A percentile compares a stretch with the other conserved stretches of the same genome.
phyloP scores from a whole-genome alignment of 1,140 invertebrate species.

The Drosophila truncata region DNA sequence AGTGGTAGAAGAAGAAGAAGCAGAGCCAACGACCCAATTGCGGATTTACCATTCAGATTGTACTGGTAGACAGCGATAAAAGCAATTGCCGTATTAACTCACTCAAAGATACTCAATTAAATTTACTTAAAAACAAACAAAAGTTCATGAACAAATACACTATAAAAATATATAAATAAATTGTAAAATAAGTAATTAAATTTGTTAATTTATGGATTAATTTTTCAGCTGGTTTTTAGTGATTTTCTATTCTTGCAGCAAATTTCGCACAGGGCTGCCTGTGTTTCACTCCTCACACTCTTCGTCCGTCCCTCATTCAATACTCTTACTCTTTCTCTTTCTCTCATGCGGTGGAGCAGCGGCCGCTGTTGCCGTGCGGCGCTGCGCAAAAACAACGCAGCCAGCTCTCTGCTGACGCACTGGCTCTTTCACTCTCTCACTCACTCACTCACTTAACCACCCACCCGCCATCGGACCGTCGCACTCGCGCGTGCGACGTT shows the following conservation, averaged over 20 bases:
- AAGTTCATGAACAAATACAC: too few species aligned
- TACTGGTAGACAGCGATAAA: not conserved
- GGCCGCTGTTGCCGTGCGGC: slow-evolving; percentile 56
- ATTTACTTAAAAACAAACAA: too few species aligned
- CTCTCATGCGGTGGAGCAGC: slow-evolving; percentile 15
- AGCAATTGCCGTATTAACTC: too few species aligned
- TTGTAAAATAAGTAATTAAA: too few species aligned
- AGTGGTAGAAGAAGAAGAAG: slow-evolving; percentile 11
- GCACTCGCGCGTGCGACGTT: slow-evolving; percentile 49
- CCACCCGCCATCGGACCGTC: slow-evolving; percentile 19
- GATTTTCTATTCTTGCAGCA: not conserved
- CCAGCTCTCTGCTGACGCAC: slow-evolving; percentile 60
- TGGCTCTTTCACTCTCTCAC: slow-evolving; percentile 19
- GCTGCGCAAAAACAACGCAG: slow-evolving; percentile 73
- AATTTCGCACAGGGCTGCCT: slow-evolving; percentile 32
- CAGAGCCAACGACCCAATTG: slow-evolving; percentile 39
- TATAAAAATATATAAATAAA: too few species aligned
- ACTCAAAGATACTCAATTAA: too few species aligned
- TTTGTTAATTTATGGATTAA: too few species aligned
- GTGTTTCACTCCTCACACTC: slow-evolving; percentile 10
- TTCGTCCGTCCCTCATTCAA: slow-evolving; percentile 1
- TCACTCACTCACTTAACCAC: slow-evolving; percentile 15
- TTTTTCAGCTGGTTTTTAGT: too few species aligned
- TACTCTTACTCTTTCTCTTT: slow-evolving; percentile 2
- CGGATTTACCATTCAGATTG: slow-evolving; percentile 9